Conservation (phyloP, 2,888 invertebrate genomes). For the Pterostichus niger region DNA sequence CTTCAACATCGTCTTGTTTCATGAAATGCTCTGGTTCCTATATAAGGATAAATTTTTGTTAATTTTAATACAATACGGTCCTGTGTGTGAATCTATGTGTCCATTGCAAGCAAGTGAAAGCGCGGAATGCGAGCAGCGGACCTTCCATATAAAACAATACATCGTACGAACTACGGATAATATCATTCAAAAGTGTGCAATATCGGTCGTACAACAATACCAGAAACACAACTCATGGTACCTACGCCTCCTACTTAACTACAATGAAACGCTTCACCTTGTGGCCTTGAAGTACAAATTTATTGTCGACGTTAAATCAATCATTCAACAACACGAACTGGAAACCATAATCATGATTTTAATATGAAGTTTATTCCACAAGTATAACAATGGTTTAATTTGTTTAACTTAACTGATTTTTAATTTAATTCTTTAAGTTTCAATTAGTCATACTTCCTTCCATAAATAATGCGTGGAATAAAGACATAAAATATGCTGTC, state of each 20-base stretch:
- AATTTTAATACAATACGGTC: neutral
- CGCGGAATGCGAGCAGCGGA: constrained; percentile 45
- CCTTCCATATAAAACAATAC: constrained; percentile 60
- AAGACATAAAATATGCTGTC: too few species aligned
- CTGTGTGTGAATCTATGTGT: constrained; percentile 38
- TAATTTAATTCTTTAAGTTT: too few species aligned
- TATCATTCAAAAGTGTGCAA: constrained; percentile 19
- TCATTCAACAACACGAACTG: too few species aligned
- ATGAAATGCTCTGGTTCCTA: neutral
- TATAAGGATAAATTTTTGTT: neutral
- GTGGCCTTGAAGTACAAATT: constrained; percentile 29
- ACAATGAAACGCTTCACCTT: constrained; percentile 20
- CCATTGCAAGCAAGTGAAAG: constrained; percentile 63
- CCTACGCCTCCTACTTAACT: constrained; percentile 27
- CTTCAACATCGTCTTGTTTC: neutral
- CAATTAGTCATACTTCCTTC: too few species aligned
- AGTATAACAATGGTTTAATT: too few species aligned
- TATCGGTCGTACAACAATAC: constrained; percentile 22
- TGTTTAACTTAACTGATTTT: too few species aligned
- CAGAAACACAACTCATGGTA: neutral
- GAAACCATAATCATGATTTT: too few species aligned
- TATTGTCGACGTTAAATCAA: neutral
- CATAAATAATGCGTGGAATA: too few species aligned
- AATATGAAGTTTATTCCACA: too few species aligned
- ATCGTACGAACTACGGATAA: constrained; percentile 11